Evolutionary conservation across 2,113 vertebrate species (phyloP).

Genomic region (Nyctereutes procyonoides): DNA sequence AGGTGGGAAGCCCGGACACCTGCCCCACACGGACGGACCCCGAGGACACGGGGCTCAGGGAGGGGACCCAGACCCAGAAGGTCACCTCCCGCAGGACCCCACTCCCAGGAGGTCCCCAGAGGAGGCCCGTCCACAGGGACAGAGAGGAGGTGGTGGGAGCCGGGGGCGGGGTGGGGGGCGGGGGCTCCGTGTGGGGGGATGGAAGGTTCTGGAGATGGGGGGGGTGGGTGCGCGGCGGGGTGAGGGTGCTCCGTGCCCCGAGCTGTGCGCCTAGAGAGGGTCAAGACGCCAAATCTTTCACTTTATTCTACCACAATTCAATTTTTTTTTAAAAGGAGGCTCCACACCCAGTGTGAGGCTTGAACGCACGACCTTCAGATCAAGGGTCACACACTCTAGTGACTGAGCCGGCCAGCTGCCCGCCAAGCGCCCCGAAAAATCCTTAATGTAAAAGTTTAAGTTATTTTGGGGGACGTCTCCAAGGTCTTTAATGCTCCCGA

Average conservation of each 20-base stretch:
- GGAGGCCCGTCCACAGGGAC: background rate
- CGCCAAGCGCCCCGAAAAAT: background rate
- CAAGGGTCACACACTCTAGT: background rate
- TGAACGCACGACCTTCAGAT: background rate
- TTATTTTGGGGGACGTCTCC: background rate
- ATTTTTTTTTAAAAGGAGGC: background rate
- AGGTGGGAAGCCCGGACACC: background rate
- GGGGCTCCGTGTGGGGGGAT: background rate
- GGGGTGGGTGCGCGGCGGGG: background rate
- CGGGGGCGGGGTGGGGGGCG: background rate
- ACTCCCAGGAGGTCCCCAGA: background rate
- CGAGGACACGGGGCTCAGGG: too few relatives aligned
- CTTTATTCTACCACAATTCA: background rate
- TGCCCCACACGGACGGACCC: too few relatives aligned
- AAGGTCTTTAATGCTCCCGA: background rate
- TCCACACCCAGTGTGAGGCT: background rate
- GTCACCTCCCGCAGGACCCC: background rate
- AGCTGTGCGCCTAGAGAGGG: background rate
- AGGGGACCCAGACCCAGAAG: background rate
- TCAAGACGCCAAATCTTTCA: fast-evolving
- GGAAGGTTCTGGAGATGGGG: background rate
- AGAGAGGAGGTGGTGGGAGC: background rate
- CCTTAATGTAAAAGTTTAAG: background rate
- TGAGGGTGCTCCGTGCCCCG: background rate
- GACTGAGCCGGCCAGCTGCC: background rate